Evolutionary conservation across 92 coral and sea anemone genomes (phyloP).

Genomic region (Zoanthus solanderi): DNA sequence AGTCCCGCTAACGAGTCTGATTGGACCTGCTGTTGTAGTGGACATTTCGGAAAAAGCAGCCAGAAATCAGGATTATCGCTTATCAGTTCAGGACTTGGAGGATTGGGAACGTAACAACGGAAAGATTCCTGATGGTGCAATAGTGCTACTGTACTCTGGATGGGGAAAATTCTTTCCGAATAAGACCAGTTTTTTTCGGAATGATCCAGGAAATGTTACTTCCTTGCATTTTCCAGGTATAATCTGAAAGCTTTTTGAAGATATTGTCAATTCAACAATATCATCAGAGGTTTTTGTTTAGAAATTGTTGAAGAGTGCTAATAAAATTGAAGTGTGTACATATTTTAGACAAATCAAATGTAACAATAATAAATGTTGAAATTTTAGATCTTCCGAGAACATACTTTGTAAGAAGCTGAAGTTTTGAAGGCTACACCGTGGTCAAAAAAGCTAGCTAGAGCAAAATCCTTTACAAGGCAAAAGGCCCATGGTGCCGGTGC

Average conservation of each 20-base stretch:
- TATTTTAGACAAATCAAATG: no score
- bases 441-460: no score
- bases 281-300: not conserved
- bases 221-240: slow-evolving; percentile 87
- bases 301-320: not conserved
- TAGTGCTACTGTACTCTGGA: slow-evolving; percentile 59
- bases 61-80: slow-evolving; percentile 37
- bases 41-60: slow-evolving; percentile 78
- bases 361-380: no score
- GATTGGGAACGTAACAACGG: slow-evolving; percentile 67
- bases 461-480: no score
- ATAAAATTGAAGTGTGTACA: not conserved
- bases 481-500: no score
- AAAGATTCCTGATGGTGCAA: slow-evolving; percentile 55
- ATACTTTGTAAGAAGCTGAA: no score
- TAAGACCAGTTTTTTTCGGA: slow-evolving; percentile 39
- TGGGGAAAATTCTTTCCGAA: slow-evolving; percentile 62
- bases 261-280: not conserved
- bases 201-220: slow-evolving; percentile 51
- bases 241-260: not conserved
- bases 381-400: no score
- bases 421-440: no score
- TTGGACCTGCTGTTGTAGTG: slow-evolving; percentile 85
- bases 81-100: slow-evolving; percentile 53
- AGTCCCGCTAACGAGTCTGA: slow-evolving; percentile 74